Evolutionary conservation across 2,797 vertebrate genomes (phyloP).

Genomic region (Eremophila alpestris): DNA sequence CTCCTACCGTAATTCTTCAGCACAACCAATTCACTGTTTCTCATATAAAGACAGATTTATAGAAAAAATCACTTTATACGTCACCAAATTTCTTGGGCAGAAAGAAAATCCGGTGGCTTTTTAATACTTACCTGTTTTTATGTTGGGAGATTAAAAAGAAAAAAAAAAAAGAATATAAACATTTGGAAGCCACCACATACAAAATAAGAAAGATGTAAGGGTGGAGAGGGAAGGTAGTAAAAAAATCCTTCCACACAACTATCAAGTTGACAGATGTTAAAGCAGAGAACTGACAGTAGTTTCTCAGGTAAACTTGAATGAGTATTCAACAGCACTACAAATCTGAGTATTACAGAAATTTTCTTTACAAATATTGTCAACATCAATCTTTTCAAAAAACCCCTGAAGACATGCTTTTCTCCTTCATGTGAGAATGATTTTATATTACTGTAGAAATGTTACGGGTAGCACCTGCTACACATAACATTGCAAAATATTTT

Average conservation of each 20-base stretch:
- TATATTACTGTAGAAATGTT: background rate
- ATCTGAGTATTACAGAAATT: background rate
- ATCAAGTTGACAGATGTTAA: background rate
- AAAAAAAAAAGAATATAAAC: background rate
- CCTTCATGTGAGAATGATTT: background rate
- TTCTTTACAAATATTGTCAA: background rate
- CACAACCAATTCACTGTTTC: background rate
- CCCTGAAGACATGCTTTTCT: background rate
- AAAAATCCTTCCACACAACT: background rate
- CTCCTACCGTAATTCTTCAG: background rate
- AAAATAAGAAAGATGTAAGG: background rate
- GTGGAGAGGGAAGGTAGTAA: background rate
- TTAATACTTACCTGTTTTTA: background rate
- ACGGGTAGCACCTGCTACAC: background rate
- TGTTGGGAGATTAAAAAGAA: background rate
- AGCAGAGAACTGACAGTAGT: background rate
- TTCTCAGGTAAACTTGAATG: background rate
- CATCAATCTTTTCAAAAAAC: background rate
- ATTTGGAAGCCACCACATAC: background rate
- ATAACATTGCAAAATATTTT: background rate
- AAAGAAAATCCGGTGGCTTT: background rate
- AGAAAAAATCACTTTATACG: background rate
- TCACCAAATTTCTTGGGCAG: background rate
- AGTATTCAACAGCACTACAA: background rate
- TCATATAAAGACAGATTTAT: background rate